phyloP scores from a whole-genome alignment of 2,888 invertebrate species.

The Tiliacea citrago region DNA sequence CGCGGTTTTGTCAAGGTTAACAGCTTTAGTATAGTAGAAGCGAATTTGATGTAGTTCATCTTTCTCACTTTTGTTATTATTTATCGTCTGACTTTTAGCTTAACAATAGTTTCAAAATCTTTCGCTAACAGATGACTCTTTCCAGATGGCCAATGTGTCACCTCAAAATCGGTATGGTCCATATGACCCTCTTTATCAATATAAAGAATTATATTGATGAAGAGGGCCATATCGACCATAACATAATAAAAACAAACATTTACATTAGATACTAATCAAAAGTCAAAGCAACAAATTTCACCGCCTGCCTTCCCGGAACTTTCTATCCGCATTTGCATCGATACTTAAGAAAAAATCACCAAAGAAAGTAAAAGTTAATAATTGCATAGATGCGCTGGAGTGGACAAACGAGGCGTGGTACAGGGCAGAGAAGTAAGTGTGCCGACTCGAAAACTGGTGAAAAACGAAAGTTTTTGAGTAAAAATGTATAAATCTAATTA shows the following conservation, averaged over 20 bases:
- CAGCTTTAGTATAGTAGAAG: not conserved
- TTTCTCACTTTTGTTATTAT: not conserved
- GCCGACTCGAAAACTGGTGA: slow-evolving; percentile 35
- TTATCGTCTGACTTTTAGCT: too few species aligned
- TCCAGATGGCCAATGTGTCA: not conserved
- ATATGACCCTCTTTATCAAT: too few species aligned
- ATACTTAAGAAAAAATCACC: slow-evolving; percentile 67
- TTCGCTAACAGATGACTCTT: not conserved
- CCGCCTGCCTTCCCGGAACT: slow-evolving; percentile 76
- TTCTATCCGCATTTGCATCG: slow-evolving; percentile 77
- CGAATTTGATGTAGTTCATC: not conserved
- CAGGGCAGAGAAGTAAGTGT: slow-evolving; percentile 59
- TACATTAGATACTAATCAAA: slow-evolving; percentile 47
- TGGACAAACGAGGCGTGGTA: slow-evolving; percentile 61
- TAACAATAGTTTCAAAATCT: not conserved
- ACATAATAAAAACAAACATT: slow-evolving; percentile 33
- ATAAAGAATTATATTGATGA: slow-evolving; percentile 5
- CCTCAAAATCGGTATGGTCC: slow-evolving; percentile 37
- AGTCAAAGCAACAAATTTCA: slow-evolving; percentile 55
- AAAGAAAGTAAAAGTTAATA: slow-evolving; percentile 82
- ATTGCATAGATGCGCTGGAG: slow-evolving; percentile 77
- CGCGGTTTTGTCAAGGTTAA: slow-evolving; percentile 22
- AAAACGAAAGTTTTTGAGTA: slow-evolving; percentile 63
- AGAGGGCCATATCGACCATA: slow-evolving; percentile 31
- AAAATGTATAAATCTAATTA: slow-evolving; percentile 26